These are phyloP conservation scores for Pseudomyrmex sp. DNA, from an alignment of 1,140 invertebrate genomes.

Conservation along the genomic window DNA sequence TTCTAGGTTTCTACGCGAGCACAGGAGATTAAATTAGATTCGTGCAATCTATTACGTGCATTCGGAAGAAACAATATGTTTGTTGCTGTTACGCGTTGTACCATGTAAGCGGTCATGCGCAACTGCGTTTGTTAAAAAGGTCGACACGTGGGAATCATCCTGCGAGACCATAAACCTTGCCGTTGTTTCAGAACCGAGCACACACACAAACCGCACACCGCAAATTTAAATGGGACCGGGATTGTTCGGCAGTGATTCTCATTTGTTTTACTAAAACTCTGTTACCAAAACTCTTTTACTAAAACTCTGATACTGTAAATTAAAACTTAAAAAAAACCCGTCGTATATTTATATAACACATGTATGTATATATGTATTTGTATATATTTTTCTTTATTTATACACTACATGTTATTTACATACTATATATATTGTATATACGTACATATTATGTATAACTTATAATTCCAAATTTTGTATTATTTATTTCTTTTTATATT, in stretches of 20 bases:
- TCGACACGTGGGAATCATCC: constrained; percentile 32
- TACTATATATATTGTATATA: too few relatives aligned
- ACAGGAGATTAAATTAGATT: constrained; percentile 54
- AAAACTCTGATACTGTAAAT: neutral
- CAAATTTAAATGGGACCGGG: constrained; percentile 37
- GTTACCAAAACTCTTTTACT: neutral
- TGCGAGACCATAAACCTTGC: constrained; percentile 14
- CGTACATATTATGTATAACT: too few relatives aligned
- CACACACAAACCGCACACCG: neutral
- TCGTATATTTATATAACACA: too few relatives aligned
- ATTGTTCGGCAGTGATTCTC: constrained; percentile 31
- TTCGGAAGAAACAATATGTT: constrained; percentile 50
- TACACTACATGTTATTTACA: too few relatives aligned
- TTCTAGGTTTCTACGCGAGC: neutral
- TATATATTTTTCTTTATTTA: too few relatives aligned
- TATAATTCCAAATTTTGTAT: neutral
- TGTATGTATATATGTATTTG: too few relatives aligned
- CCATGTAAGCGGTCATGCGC: constrained; percentile 30
- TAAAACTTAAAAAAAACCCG: neutral
- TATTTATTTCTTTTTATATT: too few relatives aligned
- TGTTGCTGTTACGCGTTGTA: constrained; percentile 4
- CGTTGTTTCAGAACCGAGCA: constrained; percentile 35
- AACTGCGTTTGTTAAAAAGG: constrained; percentile 41
- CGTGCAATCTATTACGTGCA: constrained; percentile 55
- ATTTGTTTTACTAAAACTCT: neutral